Percentiles rank a stretch among this genome's conserved stretches.
Evolutionary conservation across 2,797 vertebrate genomes (phyloP).

Genomic region (Xenops minutus): DNA sequence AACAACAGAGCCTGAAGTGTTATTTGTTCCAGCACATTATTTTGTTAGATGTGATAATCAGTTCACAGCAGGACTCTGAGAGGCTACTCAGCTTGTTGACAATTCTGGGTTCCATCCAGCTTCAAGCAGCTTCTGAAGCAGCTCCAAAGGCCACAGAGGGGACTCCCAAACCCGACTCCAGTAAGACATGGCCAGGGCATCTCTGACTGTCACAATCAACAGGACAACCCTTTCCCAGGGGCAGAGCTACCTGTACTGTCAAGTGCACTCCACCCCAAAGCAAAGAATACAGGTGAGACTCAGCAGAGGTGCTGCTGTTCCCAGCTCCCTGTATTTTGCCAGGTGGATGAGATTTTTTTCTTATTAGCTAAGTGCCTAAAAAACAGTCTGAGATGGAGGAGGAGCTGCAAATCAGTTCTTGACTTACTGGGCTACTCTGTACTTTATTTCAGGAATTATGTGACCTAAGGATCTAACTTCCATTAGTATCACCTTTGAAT

Average conservation of each 20-base stretch:
- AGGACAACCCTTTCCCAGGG: neutral
- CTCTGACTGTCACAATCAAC: neutral
- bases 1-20: slow-evolving; percentile 71
- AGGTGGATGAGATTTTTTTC: neutral
- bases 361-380: neutral
- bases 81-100: slow-evolving; percentile 58
- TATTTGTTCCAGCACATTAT: slow-evolving; percentile 72
- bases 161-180: neutral
- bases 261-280: neutral
- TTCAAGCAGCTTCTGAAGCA: slow-evolving; percentile 49
- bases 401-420: neutral
- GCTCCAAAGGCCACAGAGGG: slow-evolving; percentile 38
- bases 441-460: slow-evolving; percentile 31
- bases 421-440: neutral
- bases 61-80: slow-evolving; percentile 59
- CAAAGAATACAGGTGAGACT: neutral
- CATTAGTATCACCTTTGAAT: slow-evolving; percentile 8
- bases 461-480: neutral
- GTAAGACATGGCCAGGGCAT: neutral
- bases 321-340: neutral
- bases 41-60: slow-evolving; percentile 70
- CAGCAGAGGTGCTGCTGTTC: neutral
- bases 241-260: neutral
- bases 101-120: slow-evolving; percentile 53
- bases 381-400: neutral